Evolutionary conservation across 2,797 vertebrate genomes (phyloP).

Genomic region (Sciurus carolinensis): DNA sequence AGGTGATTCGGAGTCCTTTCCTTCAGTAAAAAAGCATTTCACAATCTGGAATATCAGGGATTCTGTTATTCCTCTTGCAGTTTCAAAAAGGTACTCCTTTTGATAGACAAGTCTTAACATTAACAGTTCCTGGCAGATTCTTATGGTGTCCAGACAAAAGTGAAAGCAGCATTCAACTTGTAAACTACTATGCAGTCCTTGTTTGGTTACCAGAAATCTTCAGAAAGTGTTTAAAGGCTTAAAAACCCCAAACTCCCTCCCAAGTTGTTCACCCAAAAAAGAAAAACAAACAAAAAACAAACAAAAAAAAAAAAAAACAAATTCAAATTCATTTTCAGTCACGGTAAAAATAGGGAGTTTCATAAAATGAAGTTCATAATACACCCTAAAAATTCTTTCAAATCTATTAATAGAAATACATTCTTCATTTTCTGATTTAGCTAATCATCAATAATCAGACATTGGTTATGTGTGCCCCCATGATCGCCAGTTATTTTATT

Average conservation of each 20-base stretch:
- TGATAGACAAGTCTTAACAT: not conserved
- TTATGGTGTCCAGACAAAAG: not conserved
- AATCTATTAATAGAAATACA: not conserved
- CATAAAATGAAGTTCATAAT: not conserved
- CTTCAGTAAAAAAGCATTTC: not conserved
- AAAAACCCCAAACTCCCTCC: not conserved
- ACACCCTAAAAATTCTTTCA: conserved; percentile 5
- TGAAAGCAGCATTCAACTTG: not conserved
- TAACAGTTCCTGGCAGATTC: not conserved
- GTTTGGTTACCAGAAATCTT: not conserved
- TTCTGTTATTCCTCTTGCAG: not conserved
- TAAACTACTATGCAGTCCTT: not conserved
- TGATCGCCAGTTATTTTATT: not conserved
- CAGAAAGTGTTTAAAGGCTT: not conserved
- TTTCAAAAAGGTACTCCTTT: not conserved
- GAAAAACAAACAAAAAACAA: not conserved
- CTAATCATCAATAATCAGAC: not conserved
- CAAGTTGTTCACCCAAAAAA: not conserved
- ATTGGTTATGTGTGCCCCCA: not conserved
- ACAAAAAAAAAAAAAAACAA: not conserved
- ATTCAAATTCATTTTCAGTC: not conserved
- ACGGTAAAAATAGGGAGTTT: conserved; percentile 5
- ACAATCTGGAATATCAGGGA: not conserved
- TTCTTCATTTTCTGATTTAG: not conserved
- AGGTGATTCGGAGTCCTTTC: not conserved